A percentile compares a stretch with the other conserved stretches of the same genome.
phyloP scores from a whole-genome alignment of 1,140 invertebrate genomes.

The Pseudomyrmex pallidus region DNA sequence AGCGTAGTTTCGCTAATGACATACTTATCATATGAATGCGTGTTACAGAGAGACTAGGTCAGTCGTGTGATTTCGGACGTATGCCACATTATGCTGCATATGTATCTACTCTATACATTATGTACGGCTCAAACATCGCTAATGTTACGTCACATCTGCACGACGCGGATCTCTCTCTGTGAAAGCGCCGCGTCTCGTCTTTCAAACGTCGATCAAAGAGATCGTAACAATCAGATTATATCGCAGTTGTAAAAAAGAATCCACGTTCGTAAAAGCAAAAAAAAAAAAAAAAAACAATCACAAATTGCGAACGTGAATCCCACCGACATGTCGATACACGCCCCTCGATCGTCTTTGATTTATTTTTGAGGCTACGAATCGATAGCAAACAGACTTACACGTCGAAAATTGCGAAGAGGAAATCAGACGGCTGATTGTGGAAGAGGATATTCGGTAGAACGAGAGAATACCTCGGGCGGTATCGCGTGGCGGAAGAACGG shows the following conservation, averaged over 20 bases:
- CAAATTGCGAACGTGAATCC: too few species aligned
- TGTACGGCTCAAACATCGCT: not conserved
- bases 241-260: not conserved
- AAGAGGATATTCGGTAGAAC: constrained; percentile 37
- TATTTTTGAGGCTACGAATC: constrained; percentile 27
- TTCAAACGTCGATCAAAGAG: too few species aligned
- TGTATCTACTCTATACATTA: not conserved
- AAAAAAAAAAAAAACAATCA: constrained; percentile 19
- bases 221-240: too few species aligned
- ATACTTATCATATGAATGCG: constrained; percentile 72
- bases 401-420: constrained; percentile 31
- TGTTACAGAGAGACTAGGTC: constrained; percentile 67
- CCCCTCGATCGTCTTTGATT: constrained; percentile 37
- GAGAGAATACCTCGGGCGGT: constrained; percentile 23
- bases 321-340: too few species aligned
- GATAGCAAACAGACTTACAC: constrained; percentile 39
- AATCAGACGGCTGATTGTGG: constrained; percentile 51
- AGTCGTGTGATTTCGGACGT: constrained; percentile 57
- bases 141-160: not conserved
- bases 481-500: constrained; percentile 31
- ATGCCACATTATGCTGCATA: constrained; percentile 53
- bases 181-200: too few species aligned
- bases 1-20: constrained; percentile 62
- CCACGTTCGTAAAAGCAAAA: constrained; percentile 21
- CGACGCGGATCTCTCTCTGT: too few species aligned